Percentiles rank a stretch among this genome's conserved stretches.
Evolutionary conservation across 2,888 invertebrate species (phyloP).

Genomic region (Ophion costatus): DNA sequence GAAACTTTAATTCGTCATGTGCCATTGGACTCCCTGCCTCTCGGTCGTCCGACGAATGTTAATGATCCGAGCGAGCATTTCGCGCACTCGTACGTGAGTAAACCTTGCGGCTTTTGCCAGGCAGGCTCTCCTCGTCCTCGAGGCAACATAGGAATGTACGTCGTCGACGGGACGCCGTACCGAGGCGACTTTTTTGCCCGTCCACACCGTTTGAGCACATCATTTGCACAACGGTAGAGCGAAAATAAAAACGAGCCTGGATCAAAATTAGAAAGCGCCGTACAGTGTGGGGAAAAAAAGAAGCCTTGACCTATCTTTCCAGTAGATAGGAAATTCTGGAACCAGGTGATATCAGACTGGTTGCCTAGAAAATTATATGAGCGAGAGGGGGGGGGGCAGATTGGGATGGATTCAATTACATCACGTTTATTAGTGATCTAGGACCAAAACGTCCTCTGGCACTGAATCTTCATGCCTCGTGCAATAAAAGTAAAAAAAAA

Average conservation of each 20-base stretch:
- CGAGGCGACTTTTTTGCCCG: neutral
- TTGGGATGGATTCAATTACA: too few relatives aligned
- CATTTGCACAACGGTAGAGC: neutral
- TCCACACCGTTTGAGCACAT: neutral
- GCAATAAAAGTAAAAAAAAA: too few relatives aligned
- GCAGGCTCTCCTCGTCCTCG: conserved; percentile 64
- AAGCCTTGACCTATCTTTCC: too few relatives aligned
- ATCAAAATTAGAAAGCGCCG: too few relatives aligned
- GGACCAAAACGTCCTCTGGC: too few relatives aligned
- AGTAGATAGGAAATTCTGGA: too few relatives aligned
- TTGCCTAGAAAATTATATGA: too few relatives aligned
- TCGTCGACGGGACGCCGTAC: conserved; percentile 8
- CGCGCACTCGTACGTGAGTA: conserved; percentile 60
- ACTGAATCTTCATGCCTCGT: too few relatives aligned
- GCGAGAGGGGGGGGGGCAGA: too few relatives aligned
- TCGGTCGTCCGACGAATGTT: conserved; percentile 64
- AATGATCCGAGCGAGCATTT: conserved; percentile 55
- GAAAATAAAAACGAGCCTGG: neutral
- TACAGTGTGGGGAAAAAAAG: too few relatives aligned
- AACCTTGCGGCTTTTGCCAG: conserved; percentile 58
- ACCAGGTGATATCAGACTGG: neutral
- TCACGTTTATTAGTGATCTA: too few relatives aligned
- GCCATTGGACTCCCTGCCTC: conserved; percentile 60
- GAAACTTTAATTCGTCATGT: conserved; percentile 56
- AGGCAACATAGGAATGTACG: conserved; percentile 44